phyloP scores from a whole-genome alignment of 2,113 vertebrate species.

The Ammodytes dubius region DNA sequence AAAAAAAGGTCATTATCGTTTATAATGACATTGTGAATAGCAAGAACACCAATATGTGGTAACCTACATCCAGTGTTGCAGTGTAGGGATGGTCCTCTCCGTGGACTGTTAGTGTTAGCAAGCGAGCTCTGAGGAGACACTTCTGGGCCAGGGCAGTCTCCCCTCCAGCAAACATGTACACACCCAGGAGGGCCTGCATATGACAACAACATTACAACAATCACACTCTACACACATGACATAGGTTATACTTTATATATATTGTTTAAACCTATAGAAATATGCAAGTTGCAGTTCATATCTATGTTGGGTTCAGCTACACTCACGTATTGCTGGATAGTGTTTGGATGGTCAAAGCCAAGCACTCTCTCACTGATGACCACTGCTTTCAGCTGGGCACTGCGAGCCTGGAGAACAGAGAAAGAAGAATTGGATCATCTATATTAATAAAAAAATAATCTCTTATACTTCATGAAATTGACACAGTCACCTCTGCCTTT shows the following conservation, averaged over 20 bases:
- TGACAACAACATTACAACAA: not conserved
- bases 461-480: not conserved
- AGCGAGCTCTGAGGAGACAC: conserved; percentile 86
- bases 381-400: conserved; percentile 85
- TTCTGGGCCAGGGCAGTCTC: conserved; percentile 84
- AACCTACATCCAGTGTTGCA: conserved; percentile 85
- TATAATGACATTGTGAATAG: not conserved
- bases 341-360: conserved; percentile 87
- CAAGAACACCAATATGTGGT: not conserved
- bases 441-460: not conserved
- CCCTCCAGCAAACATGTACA: conserved; percentile 85
- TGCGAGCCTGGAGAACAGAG: conserved; percentile 82
- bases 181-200: conserved; percentile 80
- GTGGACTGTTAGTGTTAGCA: conserved; percentile 82
- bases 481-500: not conserved
- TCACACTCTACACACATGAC: not conserved
- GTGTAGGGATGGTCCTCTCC: conserved; percentile 88
- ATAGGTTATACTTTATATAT: not conserved
- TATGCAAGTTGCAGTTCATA: not conserved
- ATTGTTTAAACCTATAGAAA: not conserved
- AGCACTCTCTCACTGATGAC: conserved; percentile 87
- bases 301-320: not conserved
- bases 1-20: not conserved
- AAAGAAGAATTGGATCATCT: not conserved
- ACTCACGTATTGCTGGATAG: conserved; percentile 89